Evolutionary conservation across 2,797 vertebrate genomes (phyloP).

Genomic region (Nyctibius grandis): DNA sequence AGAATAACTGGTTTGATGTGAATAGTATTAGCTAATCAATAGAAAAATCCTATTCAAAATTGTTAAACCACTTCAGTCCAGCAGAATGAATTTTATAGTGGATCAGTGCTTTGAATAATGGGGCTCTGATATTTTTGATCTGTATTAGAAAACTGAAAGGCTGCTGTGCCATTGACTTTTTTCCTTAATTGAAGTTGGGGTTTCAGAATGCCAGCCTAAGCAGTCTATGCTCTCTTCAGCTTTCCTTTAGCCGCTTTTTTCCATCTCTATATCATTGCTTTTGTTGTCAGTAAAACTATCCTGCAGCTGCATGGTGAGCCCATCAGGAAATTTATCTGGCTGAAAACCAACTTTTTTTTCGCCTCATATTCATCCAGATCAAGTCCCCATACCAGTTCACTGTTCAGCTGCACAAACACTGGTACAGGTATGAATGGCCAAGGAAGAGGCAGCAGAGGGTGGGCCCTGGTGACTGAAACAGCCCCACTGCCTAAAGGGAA

Average conservation of each 20-base stretch:
- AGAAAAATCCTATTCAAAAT: background rate
- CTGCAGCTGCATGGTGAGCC: background rate
- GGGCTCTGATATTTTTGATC: background rate
- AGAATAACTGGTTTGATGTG: background rate
- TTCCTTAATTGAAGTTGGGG: background rate
- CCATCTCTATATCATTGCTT: background rate
- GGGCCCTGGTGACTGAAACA: background rate
- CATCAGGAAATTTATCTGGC: background rate
- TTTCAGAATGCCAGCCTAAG: background rate
- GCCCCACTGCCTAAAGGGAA: background rate
- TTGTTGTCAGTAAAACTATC: background rate
- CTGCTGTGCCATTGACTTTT: background rate
- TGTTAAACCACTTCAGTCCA: background rate
- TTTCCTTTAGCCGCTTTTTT: background rate
- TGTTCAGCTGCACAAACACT: background rate
- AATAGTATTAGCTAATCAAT: background rate
- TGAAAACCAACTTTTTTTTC: background rate
- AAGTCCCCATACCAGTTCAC: background rate
- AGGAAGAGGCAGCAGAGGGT: background rate
- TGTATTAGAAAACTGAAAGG: background rate
- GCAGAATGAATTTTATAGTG: background rate
- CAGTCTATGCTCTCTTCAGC: background rate
- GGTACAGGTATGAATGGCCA: background rate
- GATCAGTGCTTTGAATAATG: background rate
- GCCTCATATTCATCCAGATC: background rate